Conservation (phyloP, 2,888 invertebrate genomes). For the Troglohyphantes excavatus region DNA sequence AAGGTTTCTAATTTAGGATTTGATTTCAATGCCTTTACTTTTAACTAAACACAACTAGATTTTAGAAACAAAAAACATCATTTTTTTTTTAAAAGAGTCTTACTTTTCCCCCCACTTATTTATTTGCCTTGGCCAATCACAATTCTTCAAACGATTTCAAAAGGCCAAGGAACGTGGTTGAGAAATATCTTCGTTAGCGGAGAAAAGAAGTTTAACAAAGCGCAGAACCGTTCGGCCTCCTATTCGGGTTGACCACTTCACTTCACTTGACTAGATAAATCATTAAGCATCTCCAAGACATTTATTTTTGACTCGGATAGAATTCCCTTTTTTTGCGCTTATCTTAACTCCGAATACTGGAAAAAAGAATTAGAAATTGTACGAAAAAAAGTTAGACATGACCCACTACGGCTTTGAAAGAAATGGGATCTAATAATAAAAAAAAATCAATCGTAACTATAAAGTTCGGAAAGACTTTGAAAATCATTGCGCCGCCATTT, state of each 20-base stretch:
- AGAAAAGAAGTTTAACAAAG: conserved; percentile 58
- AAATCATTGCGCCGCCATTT: conserved; percentile 71
- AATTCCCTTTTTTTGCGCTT: conserved; percentile 43
- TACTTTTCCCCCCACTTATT: neutral
- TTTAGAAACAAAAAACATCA: neutral
- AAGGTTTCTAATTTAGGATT: conserved; percentile 7
- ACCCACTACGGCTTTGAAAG: conserved; percentile 61
- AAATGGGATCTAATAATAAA: conserved; percentile 72
- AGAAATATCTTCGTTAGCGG: conserved; percentile 63
- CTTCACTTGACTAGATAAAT: conserved; percentile 69
- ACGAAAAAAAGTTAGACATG: conserved; percentile 64
- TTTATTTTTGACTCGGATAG: conserved; percentile 52
- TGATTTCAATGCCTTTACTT: conserved; percentile 17
- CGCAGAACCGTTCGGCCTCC: conserved; percentile 33
- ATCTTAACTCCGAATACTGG: conserved; percentile 40
- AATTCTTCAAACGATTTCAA: conserved; percentile 57
- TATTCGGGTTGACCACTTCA: conserved; percentile 72
- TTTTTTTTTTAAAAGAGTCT: neutral
- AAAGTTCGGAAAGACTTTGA: conserved; percentile 67
- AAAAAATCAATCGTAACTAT: conserved; percentile 67
- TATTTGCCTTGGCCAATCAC: neutral
- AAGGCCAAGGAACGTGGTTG: conserved; percentile 14
- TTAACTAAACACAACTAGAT: neutral
- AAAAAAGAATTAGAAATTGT: conserved; percentile 19
- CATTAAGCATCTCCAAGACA: conserved; percentile 71